Base-by-base conservation (phyloP, 2,113 vertebrate genomes). In the Calypte anna region DNA sequence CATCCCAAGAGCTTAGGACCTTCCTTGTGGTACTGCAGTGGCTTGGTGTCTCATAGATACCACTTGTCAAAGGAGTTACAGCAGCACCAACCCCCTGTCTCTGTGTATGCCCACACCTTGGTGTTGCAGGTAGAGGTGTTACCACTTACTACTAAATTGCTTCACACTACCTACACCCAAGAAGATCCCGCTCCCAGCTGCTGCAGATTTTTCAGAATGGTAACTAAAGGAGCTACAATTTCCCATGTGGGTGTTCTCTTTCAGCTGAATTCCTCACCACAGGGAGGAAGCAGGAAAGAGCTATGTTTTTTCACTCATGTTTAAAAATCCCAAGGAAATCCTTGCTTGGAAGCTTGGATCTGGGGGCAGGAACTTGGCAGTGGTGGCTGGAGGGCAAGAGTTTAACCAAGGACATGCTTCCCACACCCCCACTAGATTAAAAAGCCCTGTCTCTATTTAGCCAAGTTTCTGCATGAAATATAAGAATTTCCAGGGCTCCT, bases 381-480 rank as follows among this genome's bases (percentile, higher is more conserved):
- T 21, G 18, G n/a, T 55, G 53, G 51, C 76, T 70, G 43, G 9
- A 86, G 63, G 88, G 76, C 75, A 83, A 73, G 27, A 95, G 76
- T 93, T 90, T 81, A 95, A 90, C 69, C 76, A 88, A 92, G 92
- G 86, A 81, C 86, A 61, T 57, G 33, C 18, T 95, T 94, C 76
- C 64, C 80, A 95, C 86, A 88, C 48, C 28, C 59, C 38, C 14
- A 63, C 44, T 54, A 77, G n/a, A 53, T 90, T 96, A 70, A 88
- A 90, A 91, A 46, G 1, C 22, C 9, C 59, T 95, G 50, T 14
- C 54, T 72, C 38, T 16, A 2, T 88, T 91, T 78, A 90, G 24
- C 68, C 76, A 91, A 67, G 61, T 67, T 91, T 51, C 55, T 36
- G 27, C n/a, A 69, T 77, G 55, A 91, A 54, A 82, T 16, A 85